Base-by-base conservation (phyloP, 2,113 vertebrate genomes). In the Menidia beryllina region DNA sequence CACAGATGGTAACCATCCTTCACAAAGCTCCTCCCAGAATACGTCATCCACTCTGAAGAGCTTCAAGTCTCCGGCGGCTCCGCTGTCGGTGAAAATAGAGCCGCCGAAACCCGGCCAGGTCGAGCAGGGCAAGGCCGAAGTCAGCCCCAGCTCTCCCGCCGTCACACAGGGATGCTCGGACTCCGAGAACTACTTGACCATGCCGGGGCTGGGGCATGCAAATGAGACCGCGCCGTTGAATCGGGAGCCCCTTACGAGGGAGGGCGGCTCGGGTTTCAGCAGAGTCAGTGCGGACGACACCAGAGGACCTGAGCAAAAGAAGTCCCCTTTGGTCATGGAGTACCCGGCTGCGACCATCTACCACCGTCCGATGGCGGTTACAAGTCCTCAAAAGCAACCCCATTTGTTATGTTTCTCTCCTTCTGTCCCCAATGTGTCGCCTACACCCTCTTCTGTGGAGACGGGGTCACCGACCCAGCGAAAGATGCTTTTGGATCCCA, bases 401-500 rank as follows among this genome's bases (percentile, higher is more conserved):
- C 86, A 93, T 51, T 83, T 94, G 55, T 86, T 95, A 15, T 94
- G 94, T 83, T 92, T 96, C 86, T 94, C 95, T 1, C 93, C 94
- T 0, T 86, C 95, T 0, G 17, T 89, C 39, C 51, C 92, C 24
- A 25, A 56, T 27, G 25, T 79, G 70, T 86, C 85, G 0, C 90
- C 87, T 34, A 91, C 81, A 21, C 69, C 91, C 72, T 68, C 82
- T 39, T 30, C 69, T 45, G 81, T 80, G 72, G 50, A 85, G 26
- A 71, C 78, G 5, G 70, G 36, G 0, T 90, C 88, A 51, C 95
- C 93, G 84, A 96, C 93, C 1, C 96, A 98, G 88, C 94, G 96
- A 52, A 98, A 96, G 90, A 94, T 98, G 93, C 94, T 99, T 56
- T 81, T 99, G 75, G 97, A 98, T 75, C 95, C 97, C 63, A 93